Percentiles rank a stretch among this genome's conserved stretches.
phyloP scores from a whole-genome alignment of 1,140 invertebrate genomes.

The Lamellibrachia luymesi region DNA sequence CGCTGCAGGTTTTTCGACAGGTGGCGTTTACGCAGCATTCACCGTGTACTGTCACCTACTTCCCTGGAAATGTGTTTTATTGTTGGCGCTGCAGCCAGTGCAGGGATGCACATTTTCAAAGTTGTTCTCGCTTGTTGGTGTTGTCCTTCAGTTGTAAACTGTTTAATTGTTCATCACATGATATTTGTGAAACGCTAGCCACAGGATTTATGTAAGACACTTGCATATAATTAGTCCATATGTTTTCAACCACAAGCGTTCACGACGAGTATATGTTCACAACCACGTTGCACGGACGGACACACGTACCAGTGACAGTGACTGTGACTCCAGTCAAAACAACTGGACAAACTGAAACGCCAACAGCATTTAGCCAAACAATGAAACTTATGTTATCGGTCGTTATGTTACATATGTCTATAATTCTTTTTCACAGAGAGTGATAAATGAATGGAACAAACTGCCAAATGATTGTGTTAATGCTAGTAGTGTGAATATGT shows the following conservation, averaged over 20 bases:
- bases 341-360: no score
- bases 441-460: no score
- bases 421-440: no score
- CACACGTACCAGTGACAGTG: background rate
- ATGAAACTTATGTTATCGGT: no score
- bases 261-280: background rate
- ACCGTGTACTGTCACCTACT: background rate
- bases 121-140: background rate
- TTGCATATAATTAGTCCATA: background rate
- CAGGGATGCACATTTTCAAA: background rate
- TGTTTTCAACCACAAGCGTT: background rate
- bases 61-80: background rate
- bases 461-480: no score
- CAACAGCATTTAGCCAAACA: no score
- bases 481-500: no score
- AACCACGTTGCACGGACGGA: background rate
- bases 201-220: background rate
- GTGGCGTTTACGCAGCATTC: background rate
- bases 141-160: background rate
- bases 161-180: background rate
- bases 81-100: background rate
- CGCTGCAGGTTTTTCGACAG: background rate
- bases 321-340: no score
- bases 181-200: background rate
- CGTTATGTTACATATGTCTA: no score